Base-by-base conservation (phyloP, 2,797 vertebrate genomes). In the Acanthurus leucopareius region DNA sequence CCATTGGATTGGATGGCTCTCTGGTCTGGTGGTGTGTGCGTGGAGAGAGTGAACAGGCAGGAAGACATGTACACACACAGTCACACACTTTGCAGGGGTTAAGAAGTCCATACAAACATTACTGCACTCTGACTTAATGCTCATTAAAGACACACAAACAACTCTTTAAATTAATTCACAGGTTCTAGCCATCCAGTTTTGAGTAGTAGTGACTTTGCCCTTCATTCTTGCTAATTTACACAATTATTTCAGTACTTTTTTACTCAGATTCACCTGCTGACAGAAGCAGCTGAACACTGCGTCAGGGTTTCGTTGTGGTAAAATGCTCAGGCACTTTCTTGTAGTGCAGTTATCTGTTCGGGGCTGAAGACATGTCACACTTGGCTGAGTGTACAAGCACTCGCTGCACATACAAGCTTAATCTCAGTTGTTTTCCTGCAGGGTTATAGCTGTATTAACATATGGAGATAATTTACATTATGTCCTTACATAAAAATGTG, bases 341-440 rank as follows among this genome's bases (percentile, higher is more conserved):
- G 6, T 64, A 8, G 69, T 68, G 77, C 75, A 15, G 69, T 83
- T 87, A 79, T 89, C 82, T 85, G 75, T 75, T 84, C 86, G 45
- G 78, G 62, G 69, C 65, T 80, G 79, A 75, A 83, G 82, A 90
- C 85, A 78, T 48, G 87, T 88, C 85, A 80, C 90, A 86, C 84
- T 86, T 53, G 17, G 22, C 81, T 86, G 88, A 68, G 51, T 69
- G 68, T 74, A 87, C 89, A 80, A 79, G 77, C 78, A 19, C 40
- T 49, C 52, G 65, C 69, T 65, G 62, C 79, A 73, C 48, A 72
- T 42, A 53, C 77, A 59, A 52, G 75, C 75, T 63, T 82, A 28
- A 73, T 79, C 83, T 82, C 76, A 73, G 61, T 72, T 72, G 85
- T 80, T 87, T 58, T 76, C 78, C 87, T 85, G 51, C 85, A 63